Evolutionary conservation across 2,888 invertebrate genomes (phyloP), one percentile per base, ranked within the genome.

Genomic region (Bellardia bayeri): DNA sequence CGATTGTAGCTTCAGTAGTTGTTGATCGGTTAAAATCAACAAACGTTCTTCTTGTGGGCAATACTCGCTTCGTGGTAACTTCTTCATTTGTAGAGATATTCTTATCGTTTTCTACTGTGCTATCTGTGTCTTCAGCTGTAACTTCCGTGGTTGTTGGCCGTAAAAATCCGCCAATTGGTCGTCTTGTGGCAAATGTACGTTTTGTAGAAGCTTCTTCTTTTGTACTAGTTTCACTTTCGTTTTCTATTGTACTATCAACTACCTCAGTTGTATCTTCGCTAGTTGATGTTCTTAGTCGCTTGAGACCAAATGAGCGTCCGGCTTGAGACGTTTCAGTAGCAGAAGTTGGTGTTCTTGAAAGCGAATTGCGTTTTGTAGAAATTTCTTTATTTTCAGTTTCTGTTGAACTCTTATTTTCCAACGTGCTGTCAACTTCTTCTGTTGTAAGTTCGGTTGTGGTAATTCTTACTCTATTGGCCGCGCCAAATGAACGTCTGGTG

Each of bases 21-120:
- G 69, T 72, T 9, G 58, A n/a, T 11, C 86, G 84, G 4, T 58
- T 83, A 13, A 75, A 54, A n/a, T 64, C 37, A 11, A 2, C n/a
- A 40, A 64, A 23, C 2, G 64, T 63, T 9, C 61, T 69, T 40
- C 72, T 82, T 23, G 83, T 61, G 3, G 71, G 8, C 58, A 56
- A 74, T 14, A 0, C 61, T n/a, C 81, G 85, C 54, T 78, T 63
- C 16, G 61, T n/a, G 13, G 71, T 13, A 23, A 14, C 23, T 16
- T 66, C 82, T 14, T 51, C 11, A 30, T n/a, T 49, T 49, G 45
- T 1, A 30, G 45, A 9, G 23, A 0, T 56, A 54, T 54, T 8
- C n/a, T 16, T 16, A 16, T 16, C 16, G 13, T 16, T 66, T 68
- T 49, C 49, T 3, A 30, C 13, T 14, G 68, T 33, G 30, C 30